phyloP scores from a whole-genome alignment of 2,113 vertebrate species.

The Esox niger region DNA sequence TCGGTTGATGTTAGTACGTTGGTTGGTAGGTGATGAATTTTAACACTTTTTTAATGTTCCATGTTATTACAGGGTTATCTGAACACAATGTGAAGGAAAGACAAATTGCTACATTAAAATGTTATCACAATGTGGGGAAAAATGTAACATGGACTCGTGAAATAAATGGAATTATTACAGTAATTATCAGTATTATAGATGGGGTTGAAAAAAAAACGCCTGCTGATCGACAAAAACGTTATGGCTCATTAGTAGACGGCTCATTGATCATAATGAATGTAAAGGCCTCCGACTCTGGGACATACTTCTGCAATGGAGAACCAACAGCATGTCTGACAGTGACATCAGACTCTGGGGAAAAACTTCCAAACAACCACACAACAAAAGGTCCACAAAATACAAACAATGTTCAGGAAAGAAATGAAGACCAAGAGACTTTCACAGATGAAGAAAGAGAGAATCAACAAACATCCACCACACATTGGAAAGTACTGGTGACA shows the following conservation, averaged over 20 bases:
- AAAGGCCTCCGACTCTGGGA: fast-evolving
- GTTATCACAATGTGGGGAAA: neutral
- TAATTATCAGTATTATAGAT: neutral
- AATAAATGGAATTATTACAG: fast-evolving
- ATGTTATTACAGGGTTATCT: fast-evolving
- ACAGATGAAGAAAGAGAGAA: too few species aligned
- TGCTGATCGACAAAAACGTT: fast-evolving
- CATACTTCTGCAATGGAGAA: conserved; percentile 2
- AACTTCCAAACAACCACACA: too few species aligned
- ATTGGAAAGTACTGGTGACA: too few species aligned
- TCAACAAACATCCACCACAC: too few species aligned
- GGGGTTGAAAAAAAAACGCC: neutral
- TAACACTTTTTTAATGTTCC: neutral
- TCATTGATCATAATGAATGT: conserved; percentile 29
- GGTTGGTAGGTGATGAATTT: neutral
- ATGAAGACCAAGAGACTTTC: too few species aligned
- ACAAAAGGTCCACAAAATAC: too few species aligned
- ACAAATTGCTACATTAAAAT: neutral
- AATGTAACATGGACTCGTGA: conserved; percentile 11
- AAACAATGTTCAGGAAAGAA: too few species aligned
- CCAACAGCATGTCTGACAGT: neutral
- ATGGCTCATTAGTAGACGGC: neutral
- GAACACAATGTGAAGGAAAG: fast-evolving
- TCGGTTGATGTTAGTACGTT: too few species aligned
- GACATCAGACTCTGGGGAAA: neutral